Conservation (phyloP, 2,113 vertebrate genomes). For the Echinops telfairi region DNA sequence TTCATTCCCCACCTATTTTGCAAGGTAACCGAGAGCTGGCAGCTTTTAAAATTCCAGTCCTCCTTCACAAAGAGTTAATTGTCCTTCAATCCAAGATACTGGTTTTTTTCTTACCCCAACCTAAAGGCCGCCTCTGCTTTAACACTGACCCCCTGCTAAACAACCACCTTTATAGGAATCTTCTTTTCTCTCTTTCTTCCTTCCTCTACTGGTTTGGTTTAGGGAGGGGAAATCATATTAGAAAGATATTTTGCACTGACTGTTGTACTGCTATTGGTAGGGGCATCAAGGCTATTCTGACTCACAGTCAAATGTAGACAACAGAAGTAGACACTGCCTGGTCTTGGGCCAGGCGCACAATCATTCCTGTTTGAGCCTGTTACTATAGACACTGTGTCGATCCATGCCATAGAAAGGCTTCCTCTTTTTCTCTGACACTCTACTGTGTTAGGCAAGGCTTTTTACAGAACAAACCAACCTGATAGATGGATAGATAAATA, state of each 20-base stretch:
- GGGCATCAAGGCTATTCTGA: no score
- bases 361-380: no score
- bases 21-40: neutral
- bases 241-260: neutral
- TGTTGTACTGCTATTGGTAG: neutral
- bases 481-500: no score
- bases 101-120: constrained; percentile 33
- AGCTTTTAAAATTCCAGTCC: neutral
- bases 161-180: neutral
- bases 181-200: neutral
- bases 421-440: no score
- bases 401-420: no score
- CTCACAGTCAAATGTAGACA: no score
- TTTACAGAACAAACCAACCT: no score
- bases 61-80: constrained; percentile 50
- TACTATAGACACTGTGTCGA: no score
- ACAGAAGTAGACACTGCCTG: no score
- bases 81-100: constrained; percentile 40
- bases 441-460: no score
- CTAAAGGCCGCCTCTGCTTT: constrained; percentile 9
- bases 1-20: neutral
- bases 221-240: neutral
- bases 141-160: constrained; percentile 22
- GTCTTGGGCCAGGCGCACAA: no score
- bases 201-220: neutral